These are phyloP conservation scores for Cepphus grylle DNA, from an alignment of 2,113 vertebrate species.

Conservation along the genomic window DNA sequence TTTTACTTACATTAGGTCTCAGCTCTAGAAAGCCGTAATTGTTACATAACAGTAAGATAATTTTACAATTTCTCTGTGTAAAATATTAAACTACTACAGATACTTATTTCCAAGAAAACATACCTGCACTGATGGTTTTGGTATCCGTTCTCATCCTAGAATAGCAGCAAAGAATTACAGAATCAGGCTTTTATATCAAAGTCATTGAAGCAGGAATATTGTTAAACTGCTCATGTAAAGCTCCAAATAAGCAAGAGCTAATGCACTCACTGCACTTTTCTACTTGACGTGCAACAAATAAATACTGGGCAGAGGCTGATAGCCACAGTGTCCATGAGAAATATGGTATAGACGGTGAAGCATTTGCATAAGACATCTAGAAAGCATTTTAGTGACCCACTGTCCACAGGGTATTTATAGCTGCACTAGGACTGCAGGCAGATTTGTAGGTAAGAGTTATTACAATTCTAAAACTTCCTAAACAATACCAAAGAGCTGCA, in stretches of 20 bases:
- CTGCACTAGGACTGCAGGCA: neutral
- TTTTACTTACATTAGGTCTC: neutral
- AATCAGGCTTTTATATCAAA: neutral
- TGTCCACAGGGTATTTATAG: neutral
- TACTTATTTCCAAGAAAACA: neutral
- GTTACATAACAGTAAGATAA: neutral
- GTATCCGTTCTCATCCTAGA: neutral
- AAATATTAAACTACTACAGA: neutral
- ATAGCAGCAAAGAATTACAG: neutral
- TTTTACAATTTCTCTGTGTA: neutral
- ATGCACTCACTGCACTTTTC: neutral
- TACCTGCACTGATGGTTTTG: neutral
- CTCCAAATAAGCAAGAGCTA: neutral
- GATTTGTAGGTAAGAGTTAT: neutral
- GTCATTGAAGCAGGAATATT: slow-evolving; percentile 12
- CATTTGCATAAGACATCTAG: neutral
- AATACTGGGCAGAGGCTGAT: neutral
- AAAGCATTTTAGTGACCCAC: neutral
- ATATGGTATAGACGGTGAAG: neutral
- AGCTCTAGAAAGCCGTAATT: neutral
- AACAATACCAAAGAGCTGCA: neutral
- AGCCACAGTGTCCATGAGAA: neutral
- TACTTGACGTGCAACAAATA: neutral
- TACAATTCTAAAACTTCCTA: neutral
- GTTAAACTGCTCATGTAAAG: slow-evolving; percentile 27